phyloP scores from a whole-genome alignment of 2,113 vertebrate genomes.

The Fukomys damarensis region DNA sequence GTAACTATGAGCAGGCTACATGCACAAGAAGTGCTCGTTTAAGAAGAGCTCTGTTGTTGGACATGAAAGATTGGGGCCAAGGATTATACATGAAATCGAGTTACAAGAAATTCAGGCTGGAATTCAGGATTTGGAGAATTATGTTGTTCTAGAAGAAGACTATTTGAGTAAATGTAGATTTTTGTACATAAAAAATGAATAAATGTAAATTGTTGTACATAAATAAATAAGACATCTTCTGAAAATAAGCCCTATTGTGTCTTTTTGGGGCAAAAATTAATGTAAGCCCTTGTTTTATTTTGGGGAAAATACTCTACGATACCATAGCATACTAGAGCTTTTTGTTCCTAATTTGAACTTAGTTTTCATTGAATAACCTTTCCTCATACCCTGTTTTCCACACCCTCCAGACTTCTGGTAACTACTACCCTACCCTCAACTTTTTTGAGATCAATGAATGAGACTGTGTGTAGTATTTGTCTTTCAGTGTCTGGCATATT shows the following conservation, averaged over 20 bases:
- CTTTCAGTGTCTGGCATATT: not conserved
- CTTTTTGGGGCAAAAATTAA: not conserved
- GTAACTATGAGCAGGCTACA: not conserved
- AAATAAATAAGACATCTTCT: not conserved
- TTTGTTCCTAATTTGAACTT: not conserved
- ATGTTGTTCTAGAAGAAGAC: not conserved
- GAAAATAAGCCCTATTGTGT: not conserved
- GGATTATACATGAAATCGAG: not conserved
- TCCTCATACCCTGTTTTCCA: not conserved
- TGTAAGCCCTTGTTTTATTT: not conserved
- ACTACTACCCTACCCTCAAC: not conserved
- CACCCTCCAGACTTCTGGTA: not conserved
- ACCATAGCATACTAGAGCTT: not conserved
- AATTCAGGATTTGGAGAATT: not conserved
- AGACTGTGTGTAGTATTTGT: not conserved
- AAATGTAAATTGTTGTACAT: not conserved
- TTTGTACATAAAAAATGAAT: too few species aligned
- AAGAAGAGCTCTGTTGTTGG: not conserved
- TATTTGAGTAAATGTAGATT: too few species aligned
- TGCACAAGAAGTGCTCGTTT: not conserved
- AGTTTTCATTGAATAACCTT: not conserved
- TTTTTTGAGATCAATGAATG: not conserved
- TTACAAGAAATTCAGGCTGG: not conserved
- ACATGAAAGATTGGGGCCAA: not conserved
- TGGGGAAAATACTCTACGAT: not conserved